These are phyloP conservation scores for Peribatodes rhomboidaria DNA, from an alignment of 2,888 invertebrate genomes.

Conservation along the genomic window DNA sequence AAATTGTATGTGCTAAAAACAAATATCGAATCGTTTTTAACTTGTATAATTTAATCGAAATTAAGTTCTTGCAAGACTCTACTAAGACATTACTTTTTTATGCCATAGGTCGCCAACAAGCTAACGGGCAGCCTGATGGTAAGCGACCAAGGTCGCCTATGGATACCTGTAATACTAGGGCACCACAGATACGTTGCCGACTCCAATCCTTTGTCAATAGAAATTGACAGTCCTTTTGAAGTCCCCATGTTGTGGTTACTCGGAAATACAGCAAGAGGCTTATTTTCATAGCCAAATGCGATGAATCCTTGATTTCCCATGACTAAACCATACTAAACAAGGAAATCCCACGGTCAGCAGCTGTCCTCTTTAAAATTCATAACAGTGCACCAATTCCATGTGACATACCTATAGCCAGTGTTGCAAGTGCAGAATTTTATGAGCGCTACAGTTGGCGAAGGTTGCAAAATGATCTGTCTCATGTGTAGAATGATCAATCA, in stretches of 20 bases:
- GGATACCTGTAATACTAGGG: no score
- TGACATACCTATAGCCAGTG: constrained; percentile 13
- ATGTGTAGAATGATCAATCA: constrained; percentile 35
- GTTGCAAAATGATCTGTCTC: constrained; percentile 29
- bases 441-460: constrained; percentile 12
- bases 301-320: constrained; percentile 15
- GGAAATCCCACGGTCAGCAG: constrained; percentile 25
- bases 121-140: no score
- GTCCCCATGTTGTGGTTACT: no score
- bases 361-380: constrained; percentile 22
- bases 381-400: constrained; percentile 4
- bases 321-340: constrained; percentile 15
- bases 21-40: no score
- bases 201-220: no score
- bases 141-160: no score
- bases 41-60: neutral
- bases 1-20: no score
- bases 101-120: no score
- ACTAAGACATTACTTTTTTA: neutral
- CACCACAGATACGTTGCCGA: no score
- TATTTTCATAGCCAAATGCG: no score
- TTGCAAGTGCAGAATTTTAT: constrained; percentile 34
- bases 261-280: no score
- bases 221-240: no score
- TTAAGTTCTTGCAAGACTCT: neutral